Conservation (phyloP, 2,888 invertebrate genomes). For the Harpalus rubripes region DNA sequence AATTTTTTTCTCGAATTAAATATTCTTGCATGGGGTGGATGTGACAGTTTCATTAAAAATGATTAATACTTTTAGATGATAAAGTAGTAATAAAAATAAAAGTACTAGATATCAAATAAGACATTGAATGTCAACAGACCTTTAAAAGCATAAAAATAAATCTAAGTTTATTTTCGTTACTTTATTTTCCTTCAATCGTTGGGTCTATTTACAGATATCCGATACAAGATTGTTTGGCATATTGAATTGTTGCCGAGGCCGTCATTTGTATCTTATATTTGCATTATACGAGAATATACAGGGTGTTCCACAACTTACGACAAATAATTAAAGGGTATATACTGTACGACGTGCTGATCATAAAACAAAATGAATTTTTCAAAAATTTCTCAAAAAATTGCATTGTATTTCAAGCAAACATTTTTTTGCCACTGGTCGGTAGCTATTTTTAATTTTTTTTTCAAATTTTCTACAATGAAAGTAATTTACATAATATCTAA, state of each 20-base stretch:
- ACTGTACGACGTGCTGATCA: no score
- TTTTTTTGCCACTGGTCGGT: no score
- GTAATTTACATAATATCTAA: no score
- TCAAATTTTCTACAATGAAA: no score
- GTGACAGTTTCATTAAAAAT: conserved; percentile 2
- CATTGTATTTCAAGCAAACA: no score
- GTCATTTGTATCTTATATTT: not conserved
- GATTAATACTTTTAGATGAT: not conserved
- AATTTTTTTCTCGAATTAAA: not conserved
- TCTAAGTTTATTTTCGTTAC: not conserved
- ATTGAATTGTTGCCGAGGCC: not conserved
- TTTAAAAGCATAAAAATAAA: not conserved
- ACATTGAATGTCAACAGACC: not conserved
- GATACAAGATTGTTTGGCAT: not conserved
- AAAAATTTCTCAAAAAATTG: no score
- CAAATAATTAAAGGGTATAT: no score
- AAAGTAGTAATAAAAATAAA: not conserved
- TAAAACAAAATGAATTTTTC: no score
- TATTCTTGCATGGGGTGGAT: not conserved
- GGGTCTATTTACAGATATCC: not conserved
- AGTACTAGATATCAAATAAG: not conserved
- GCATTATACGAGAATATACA: not conserved
- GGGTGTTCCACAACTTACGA: no score
- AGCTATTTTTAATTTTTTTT: no score
- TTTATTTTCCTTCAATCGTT: not conserved